Evolutionary conservation across 2,797 vertebrate genomes (phyloP).

Genomic region (Paramormyrops hopkinsi): DNA sequence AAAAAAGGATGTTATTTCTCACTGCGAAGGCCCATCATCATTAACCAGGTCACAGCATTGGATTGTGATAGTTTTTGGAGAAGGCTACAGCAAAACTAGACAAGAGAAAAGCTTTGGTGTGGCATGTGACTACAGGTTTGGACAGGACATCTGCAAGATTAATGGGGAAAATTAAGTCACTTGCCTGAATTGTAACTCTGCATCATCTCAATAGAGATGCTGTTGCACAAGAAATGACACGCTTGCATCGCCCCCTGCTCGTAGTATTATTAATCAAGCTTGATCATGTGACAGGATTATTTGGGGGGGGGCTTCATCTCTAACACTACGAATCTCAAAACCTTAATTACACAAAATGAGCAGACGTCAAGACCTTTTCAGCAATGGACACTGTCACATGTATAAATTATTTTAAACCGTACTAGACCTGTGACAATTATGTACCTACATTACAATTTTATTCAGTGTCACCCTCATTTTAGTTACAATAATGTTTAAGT

Average conservation of each 20-base stretch:
- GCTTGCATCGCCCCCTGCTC: neutral
- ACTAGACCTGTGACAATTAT: neutral
- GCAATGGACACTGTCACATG: neutral
- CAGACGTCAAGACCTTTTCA: neutral
- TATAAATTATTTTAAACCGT: neutral
- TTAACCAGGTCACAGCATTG: neutral
- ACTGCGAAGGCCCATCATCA: neutral
- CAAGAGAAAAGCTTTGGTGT: neutral
- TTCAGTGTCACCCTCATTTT: neutral
- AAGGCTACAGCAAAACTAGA: neutral
- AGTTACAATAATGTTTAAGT: neutral
- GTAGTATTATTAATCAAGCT: neutral
- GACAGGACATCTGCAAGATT: neutral
- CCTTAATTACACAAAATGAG: neutral
- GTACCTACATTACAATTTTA: neutral
- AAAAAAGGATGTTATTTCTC: neutral
- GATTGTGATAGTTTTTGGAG: neutral
- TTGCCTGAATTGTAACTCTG: neutral
- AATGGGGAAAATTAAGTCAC: neutral
- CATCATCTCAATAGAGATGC: neutral
- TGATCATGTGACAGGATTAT: neutral
- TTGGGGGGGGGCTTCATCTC: neutral
- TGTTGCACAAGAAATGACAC: neutral
- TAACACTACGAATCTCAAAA: neutral
- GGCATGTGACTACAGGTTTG: neutral